Evolutionary conservation across 2,888 invertebrate species (phyloP).

Genomic region (Uloborus plumipes): DNA sequence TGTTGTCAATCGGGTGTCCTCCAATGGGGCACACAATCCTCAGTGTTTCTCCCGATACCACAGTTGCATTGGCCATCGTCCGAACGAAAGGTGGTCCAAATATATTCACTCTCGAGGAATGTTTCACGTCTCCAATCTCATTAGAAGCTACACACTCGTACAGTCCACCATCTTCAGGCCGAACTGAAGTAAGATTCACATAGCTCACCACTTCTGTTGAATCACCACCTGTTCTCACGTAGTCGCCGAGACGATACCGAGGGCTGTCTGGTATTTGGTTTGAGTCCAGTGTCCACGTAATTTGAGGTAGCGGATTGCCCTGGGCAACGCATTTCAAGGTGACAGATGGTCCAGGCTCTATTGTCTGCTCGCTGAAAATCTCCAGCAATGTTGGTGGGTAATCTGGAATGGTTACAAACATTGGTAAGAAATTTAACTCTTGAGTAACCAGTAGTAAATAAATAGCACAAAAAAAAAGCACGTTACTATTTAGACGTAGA

Average conservation of each 20-base stretch:
- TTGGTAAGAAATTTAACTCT: too few relatives aligned
- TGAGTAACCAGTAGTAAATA: too few relatives aligned
- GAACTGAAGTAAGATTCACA: conserved; percentile 71
- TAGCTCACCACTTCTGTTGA: conserved; percentile 69
- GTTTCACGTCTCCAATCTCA: conserved; percentile 69
- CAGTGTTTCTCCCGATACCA: conserved; percentile 84
- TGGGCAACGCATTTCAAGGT: conserved; percentile 77
- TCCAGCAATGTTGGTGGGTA: conserved; percentile 74
- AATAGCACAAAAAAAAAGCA: too few relatives aligned
- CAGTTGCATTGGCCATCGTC: conserved; percentile 76
- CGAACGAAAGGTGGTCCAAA: conserved; percentile 74
- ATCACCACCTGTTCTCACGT: conserved; percentile 68
- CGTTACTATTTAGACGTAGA: too few relatives aligned
- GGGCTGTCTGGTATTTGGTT: conserved; percentile 68
- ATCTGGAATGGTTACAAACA: conserved; percentile 67
- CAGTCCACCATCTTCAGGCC: conserved; percentile 70
- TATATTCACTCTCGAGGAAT: conserved; percentile 70
- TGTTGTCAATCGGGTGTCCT: conserved; percentile 86
- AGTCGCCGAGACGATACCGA: conserved; percentile 69
- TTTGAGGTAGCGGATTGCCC: conserved; percentile 67
- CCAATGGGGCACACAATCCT: conserved; percentile 86
- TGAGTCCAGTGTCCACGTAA: conserved; percentile 69
- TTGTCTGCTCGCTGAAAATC: conserved; percentile 92
- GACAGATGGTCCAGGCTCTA: conserved; percentile 91
- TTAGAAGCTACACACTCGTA: conserved; percentile 71